Base-by-base conservation (phyloP, 2,113 vertebrate species). In the Craseonycteris thonglongyai region DNA sequence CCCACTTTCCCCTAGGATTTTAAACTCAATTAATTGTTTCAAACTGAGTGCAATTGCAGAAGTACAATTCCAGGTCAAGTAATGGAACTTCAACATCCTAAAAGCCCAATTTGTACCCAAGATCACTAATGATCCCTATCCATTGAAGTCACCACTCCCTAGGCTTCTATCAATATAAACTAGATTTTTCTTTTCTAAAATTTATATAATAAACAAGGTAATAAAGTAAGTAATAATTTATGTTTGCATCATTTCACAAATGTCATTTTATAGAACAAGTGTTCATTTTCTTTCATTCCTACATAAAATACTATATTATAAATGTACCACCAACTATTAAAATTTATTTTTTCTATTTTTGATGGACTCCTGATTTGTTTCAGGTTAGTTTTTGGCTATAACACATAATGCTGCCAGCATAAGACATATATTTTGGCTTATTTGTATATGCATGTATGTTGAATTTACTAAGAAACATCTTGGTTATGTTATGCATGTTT, bases 81-180 rank as follows among this genome's bases (percentile, higher is more conserved):
- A 59, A 35, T 3, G 10, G 1, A 66, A 40, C 13, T 15, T 35
- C 22, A 26, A 16, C 2, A 35, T 8, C 51, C 33, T 54, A 5
- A 22, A 45, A 24, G 8, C 12, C 33, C 8, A 14, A 8, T 38
- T 26, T 6, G 7, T 5, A 58, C 1, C 1, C 5, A 51, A 26
- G 21, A 2, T n/a, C 40, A 33, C 45, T 30, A 12, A 6, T 30
- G 40, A 28, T 14, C 2, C 15, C 6, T 45, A 68, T 0, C 5
- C 18, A 45, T 45, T 5, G 0, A 11, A 33, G 4, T 54, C 33
- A 42, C 1, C 24, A 33, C 14, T 38, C 15, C 7, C 12, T 19
- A 69, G 61, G 35, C 9, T 82, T 45, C 30, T 75, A 18, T 68
- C 10, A 38, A 21, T 12, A 42, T 45, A 54, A 2, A n/a, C 6